Percentiles rank a stretch among this genome's conserved stretches.
phyloP scores from a whole-genome alignment of 30 jellyfish, hydroid and myxozoan species.

The Hydra vulgaris region DNA sequence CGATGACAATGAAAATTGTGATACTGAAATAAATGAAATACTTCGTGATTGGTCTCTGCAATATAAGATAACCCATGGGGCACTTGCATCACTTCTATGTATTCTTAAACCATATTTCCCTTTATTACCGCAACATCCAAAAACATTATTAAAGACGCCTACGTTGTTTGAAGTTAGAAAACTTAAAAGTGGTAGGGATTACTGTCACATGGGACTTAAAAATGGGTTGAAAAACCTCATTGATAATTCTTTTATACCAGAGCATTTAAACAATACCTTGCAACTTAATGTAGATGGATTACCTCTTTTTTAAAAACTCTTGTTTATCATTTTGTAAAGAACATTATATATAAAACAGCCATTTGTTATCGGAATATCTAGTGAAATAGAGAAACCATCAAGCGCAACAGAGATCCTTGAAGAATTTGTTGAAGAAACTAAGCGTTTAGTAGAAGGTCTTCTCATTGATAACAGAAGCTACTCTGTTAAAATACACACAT shows the following conservation, averaged over 20 bases:
- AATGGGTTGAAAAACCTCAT: not conserved
- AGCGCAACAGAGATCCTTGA: not conserved
- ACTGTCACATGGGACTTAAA: not conserved
- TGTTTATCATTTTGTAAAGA: not conserved
- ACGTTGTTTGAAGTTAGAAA: not conserved
- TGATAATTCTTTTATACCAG: not conserved
- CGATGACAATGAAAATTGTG: too few species aligned
- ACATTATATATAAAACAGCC: not conserved
- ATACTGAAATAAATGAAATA: too few species aligned
- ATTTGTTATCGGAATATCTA: not conserved
- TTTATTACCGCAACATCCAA: not conserved
- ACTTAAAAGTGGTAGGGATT: not conserved
- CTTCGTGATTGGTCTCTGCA: too few species aligned
- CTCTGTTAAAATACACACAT: not conserved
- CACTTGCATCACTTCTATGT: not conserved
- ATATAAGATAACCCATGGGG: not conserved
- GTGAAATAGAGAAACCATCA: not conserved
- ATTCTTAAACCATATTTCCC: not conserved
- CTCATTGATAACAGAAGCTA: not conserved
- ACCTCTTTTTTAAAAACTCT: not conserved
- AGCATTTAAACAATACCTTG: not conserved
- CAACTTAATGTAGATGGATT: not conserved
- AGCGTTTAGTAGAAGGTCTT: not conserved
- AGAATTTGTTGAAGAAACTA: not conserved
- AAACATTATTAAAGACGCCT: not conserved